Evolutionary conservation across 2,797 vertebrate species (phyloP), one percentile per base, ranked within the genome.

Genomic region (Oreonectes daqikongensis): DNA sequence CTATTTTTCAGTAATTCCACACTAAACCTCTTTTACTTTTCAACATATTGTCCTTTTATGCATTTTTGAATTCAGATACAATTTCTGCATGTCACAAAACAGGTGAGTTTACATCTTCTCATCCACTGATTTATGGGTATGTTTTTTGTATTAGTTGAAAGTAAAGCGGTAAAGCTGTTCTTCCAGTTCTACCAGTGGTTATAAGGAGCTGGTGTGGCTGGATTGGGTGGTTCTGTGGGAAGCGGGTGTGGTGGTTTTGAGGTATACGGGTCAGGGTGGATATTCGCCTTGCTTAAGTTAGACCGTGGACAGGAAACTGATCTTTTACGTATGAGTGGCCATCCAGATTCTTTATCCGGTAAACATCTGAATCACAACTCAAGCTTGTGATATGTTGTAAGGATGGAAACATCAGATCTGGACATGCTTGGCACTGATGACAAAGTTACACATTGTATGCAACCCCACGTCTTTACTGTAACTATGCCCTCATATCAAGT

Each of bases 391-490:
- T 50, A 67, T 67, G 10, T 67, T 32, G 10, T 1, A 50, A 63
- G 61, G 12, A 12, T 18, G 4, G 14, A 9, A 50, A 61, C 3
- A 11, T 73, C 15, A 60, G 28, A 64, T 59, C 4, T 17, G 30
- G 4, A 57, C 55, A 18, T 28, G 24, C 26, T 57, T 28, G 53
- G 9, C 22, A 53, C 5, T 11, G 52, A 42, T 14, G 40, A 42
- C 40, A 42, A 42, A 35, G 35, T 35, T 8, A 12, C 12, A 42
- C 40, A 42, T 42, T 42, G 35, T 35, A 1, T 35, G 35, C 10
- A 66, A 63, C 32, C 57, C 75, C 52, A 22, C 59, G 68, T 78
- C 67, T 77, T 74, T 81, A 79, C 78, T 81, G 81, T 78, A 78
- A 78, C 57, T 42, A 18, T 69, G 64, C 26, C 72, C 28, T 74